A percentile compares a stretch with the other conserved stretches of the same genome.
Evolutionary conservation across 2,888 invertebrate genomes (phyloP).

Genomic region (Euzetes globulus): DNA sequence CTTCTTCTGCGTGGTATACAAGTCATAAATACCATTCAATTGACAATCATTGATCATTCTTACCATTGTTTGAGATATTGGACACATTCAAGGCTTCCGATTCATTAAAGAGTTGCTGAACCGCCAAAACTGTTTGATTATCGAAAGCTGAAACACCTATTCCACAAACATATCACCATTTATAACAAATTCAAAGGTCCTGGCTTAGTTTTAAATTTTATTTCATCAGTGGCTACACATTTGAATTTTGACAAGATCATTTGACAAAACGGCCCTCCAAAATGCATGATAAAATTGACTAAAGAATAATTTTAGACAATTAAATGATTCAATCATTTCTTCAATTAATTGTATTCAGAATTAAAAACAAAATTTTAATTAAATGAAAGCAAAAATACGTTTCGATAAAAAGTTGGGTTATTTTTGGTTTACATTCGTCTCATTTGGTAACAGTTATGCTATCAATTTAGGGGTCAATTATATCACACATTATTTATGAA

Average conservation of each 20-base stretch:
- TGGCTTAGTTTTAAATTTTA: no score
- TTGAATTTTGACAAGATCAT: no score
- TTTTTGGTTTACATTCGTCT: background rate
- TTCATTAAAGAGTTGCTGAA: constrained; percentile 34
- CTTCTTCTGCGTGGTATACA: constrained; percentile 42
- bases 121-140: constrained; percentile 36
- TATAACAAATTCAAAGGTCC: no score
- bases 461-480: no score
- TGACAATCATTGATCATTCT: background rate
- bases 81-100: constrained; percentile 22
- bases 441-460: no score
- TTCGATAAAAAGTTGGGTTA: background rate
- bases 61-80: background rate
- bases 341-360: background rate
- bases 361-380: background rate
- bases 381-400: background rate
- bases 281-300: no score
- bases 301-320: no score
- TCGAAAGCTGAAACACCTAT: constrained; percentile 31
- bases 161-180: background rate
- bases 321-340: background rate
- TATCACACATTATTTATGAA: no score
- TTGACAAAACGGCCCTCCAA: no score
- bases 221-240: no score
- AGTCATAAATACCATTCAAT: background rate